Evolutionary conservation across 1,140 invertebrate species (phyloP), one percentile per base, ranked within the genome.

Genomic region (Anthonomus grandis): DNA sequence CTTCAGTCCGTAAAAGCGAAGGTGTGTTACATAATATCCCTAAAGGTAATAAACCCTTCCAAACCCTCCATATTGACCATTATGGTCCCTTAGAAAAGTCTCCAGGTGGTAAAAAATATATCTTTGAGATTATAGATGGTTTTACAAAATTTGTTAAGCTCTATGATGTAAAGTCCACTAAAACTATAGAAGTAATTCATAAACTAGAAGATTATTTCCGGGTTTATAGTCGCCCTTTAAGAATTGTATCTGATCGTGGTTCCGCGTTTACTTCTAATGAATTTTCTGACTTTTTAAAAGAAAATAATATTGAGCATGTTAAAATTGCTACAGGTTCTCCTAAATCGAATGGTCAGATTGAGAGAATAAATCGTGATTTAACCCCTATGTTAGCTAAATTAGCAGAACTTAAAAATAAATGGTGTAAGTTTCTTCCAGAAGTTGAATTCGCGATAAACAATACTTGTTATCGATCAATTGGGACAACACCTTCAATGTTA

Each of bases 331-430:
- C 65, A n/a, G 65, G 61, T 12, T 49, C 64, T 8, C 67, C 67
- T 3, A 42, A 61, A 10, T 63, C 59, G 0, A 71, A 70, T 36
- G 66, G 63, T 0, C 66, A 69, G 54, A 52, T 68, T 1, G n/a
- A n/a, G 60, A 70, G 45, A 23, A 44, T 44, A 9, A 44, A 44
- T 44, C 41, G 41, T 21, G 8, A 6, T 19, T 9, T 44, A n/a
- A n/a, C n/a, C n/a, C n/a, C n/a, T n/a, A n/a, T n/a, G n/a, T n/a
- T n/a, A n/a, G n/a, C n/a, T n/a, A n/a, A n/a, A n/a, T n/a, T n/a
- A n/a, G n/a, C n/a, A n/a, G n/a, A n/a, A n/a, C n/a, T n/a, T n/a
- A n/a, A n/a, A n/a, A n/a, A n/a, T n/a, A n/a, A n/a, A n/a, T n/a
- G n/a, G n/a, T n/a, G n/a, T n/a, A n/a, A n/a, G n/a, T n/a, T n/a